Conservation (phyloP, 2,888 invertebrate genomes). For the Chrysotoxum bicinctum region DNA sequence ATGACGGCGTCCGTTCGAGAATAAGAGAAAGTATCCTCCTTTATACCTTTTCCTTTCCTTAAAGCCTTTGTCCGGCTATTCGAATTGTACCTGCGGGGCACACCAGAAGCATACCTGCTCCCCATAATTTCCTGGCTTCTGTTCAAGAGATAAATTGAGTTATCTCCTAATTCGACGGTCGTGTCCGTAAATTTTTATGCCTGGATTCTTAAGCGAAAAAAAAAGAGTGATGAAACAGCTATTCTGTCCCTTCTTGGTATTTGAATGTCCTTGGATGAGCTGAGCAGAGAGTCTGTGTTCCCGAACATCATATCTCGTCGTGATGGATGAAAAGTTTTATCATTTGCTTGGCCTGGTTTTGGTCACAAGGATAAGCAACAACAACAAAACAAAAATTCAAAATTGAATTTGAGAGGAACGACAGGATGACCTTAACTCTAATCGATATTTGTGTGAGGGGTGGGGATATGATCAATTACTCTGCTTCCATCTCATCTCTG, state of each 20-base stretch:
- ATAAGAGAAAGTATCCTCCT: neutral
- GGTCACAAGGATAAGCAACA: slow-evolving; percentile 1
- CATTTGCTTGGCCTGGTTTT: slow-evolving; percentile 46
- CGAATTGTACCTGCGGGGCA: slow-evolving; percentile 23
- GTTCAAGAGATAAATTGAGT: slow-evolving; percentile 64
- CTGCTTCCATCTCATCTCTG: slow-evolving; percentile 11
- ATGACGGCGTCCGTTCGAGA: neutral
- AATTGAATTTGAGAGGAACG: slow-evolving; percentile 59
- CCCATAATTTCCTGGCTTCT: neutral
- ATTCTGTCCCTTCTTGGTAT: neutral
- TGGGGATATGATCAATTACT: slow-evolving; percentile 53
- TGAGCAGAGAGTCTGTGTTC: neutral
- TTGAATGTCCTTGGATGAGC: slow-evolving; percentile 52
- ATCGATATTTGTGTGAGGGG: slow-evolving; percentile 3
- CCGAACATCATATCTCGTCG: neutral
- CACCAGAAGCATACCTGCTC: slow-evolving; percentile 37
- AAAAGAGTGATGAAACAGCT: slow-evolving; percentile 7
- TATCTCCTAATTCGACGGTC: slow-evolving; percentile 68
- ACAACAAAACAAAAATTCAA: slow-evolving; percentile 28
- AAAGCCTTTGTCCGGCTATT: slow-evolving; percentile 17
- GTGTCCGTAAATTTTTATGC: slow-evolving; percentile 63
- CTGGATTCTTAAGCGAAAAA: slow-evolving; percentile 38
- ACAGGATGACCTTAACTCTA: slow-evolving; percentile 47
- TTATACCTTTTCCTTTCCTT: neutral
- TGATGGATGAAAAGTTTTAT: slow-evolving; percentile 49